phyloP scores from a whole-genome alignment of 2,888 invertebrate species.

The Phyllotreta cruciferae region DNA sequence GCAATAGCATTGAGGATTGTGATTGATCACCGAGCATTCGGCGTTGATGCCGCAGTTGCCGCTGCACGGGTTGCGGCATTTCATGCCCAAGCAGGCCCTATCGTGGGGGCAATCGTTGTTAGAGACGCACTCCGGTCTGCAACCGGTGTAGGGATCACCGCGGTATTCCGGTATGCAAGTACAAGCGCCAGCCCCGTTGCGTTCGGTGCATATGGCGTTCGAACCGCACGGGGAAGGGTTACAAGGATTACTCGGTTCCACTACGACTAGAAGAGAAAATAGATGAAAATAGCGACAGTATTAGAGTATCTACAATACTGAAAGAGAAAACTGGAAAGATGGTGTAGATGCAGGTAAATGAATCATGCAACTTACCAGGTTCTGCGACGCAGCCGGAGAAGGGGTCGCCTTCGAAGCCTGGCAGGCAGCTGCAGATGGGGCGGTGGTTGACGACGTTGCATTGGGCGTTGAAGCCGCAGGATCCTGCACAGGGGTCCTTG shows the following conservation, averaged over 20 bases:
- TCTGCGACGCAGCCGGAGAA: slow-evolving; percentile 74
- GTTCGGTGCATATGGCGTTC: slow-evolving; percentile 79
- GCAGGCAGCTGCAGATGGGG: slow-evolving; percentile 76
- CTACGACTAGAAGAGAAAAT: slow-evolving; percentile 52
- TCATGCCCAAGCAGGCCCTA: slow-evolving; percentile 78
- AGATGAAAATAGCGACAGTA: slow-evolving; percentile 2
- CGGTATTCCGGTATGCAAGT: slow-evolving; percentile 76
- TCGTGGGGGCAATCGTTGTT: slow-evolving; percentile 77
- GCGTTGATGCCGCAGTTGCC: slow-evolving; percentile 81
- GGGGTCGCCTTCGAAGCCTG: slow-evolving; percentile 81
- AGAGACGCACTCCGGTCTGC: slow-evolving; percentile 82
- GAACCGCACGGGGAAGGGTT: slow-evolving; percentile 81
- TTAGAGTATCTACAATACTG: slow-evolving; percentile 6
- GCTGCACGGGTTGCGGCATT: slow-evolving; percentile 80
- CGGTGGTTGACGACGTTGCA: slow-evolving; percentile 78
- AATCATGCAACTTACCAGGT: slow-evolving; percentile 55
- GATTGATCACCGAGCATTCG: slow-evolving; percentile 77
- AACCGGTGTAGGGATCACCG: slow-evolving; percentile 80
- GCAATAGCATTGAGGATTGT: slow-evolving; percentile 80
- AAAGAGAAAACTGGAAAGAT: slow-evolving; percentile 16
- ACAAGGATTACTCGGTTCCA: slow-evolving; percentile 74
- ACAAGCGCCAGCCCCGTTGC: slow-evolving; percentile 78
- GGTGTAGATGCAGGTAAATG: slow-evolving; percentile 1
- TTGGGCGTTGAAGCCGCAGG: slow-evolving; percentile 78
- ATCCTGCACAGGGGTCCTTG: slow-evolving; percentile 77